Percentiles rank a stretch among this genome's conserved stretches.
These are phyloP conservation scores for Chironex yamaguchii DNA, from an alignment of 30 jellyfish, hydroid and myxozoan species.

Conservation along the genomic window DNA sequence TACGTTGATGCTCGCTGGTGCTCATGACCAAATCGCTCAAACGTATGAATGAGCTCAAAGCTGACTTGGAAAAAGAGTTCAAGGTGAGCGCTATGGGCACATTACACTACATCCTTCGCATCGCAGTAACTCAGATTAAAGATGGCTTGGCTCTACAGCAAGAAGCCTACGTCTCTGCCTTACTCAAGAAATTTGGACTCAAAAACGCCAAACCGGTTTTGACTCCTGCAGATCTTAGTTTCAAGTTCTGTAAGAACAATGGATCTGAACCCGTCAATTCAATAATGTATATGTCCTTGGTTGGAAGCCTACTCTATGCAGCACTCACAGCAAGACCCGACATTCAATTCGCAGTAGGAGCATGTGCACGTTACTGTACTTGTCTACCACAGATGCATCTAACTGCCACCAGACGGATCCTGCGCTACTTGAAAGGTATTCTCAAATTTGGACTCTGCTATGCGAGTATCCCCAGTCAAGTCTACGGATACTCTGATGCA, in stretches of 20 bases:
- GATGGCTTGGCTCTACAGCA: conserved; percentile 2
- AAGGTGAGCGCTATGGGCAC: conserved; percentile 36
- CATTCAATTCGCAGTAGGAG: conserved; percentile 40
- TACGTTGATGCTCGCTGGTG: not conserved
- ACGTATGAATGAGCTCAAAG: too few relatives aligned
- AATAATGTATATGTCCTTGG: conserved; percentile 11
- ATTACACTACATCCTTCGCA: conserved; percentile 28
- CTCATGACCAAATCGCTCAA: not conserved
- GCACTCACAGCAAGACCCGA: conserved; percentile 31
- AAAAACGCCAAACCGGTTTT: not conserved
- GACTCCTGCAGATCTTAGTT: conserved; percentile 15
- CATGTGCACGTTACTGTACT: too few relatives aligned
- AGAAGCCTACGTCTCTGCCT: not conserved
- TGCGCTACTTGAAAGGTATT: conserved; percentile 40
- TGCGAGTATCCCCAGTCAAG: not conserved
- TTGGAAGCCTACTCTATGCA: conserved; percentile 23
- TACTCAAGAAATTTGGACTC: not conserved
- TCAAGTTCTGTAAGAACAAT: conserved; percentile 1
- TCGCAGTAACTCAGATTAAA: not conserved
- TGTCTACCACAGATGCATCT: not conserved
- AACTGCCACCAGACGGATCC: conserved; percentile 21
- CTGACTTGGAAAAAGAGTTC: too few relatives aligned
- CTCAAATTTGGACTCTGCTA: not conserved
- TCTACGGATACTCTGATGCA: conserved; percentile 1
- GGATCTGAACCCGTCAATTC: conserved; percentile 5